Evolutionary conservation across 2,797 vertebrate species (phyloP).

Genomic region (Epinephelus coioides): DNA sequence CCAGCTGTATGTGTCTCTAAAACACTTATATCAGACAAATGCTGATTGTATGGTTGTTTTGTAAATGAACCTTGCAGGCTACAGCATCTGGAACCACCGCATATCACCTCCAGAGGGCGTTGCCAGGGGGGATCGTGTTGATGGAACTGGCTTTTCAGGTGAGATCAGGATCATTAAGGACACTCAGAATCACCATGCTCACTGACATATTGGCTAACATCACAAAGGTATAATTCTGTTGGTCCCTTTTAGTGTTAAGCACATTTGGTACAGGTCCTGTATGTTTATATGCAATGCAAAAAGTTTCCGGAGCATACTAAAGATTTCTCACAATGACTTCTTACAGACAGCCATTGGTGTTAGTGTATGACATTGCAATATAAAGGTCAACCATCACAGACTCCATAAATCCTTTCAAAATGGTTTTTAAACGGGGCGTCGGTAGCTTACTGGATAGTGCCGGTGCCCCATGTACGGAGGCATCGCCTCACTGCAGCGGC

Average conservation of each 20-base stretch:
- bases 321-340: neutral
- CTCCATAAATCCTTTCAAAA: neutral
- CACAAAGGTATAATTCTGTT: neutral
- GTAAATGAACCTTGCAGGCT: slow-evolving; percentile 78
- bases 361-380: neutral
- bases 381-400: neutral
- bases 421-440: neutral
- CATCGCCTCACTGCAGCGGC: no score
- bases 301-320: neutral
- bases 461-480: no score
- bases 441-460: no score
- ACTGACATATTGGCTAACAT: neutral
- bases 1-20: neutral
- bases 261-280: no score
- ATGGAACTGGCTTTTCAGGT: slow-evolving; percentile 99
- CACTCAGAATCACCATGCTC: neutral
- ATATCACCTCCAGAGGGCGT: slow-evolving; percentile 97
- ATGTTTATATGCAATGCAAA: neutral
- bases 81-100: slow-evolving; percentile 83
- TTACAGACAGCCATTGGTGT: neutral
- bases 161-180: slow-evolving; percentile 18
- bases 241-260: neutral
- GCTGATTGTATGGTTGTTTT: neutral
- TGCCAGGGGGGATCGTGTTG: slow-evolving; percentile 96
- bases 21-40: neutral